Conservation (phyloP, 2,797 vertebrate species). For the Pipistrellus pygmaeus region DNA sequence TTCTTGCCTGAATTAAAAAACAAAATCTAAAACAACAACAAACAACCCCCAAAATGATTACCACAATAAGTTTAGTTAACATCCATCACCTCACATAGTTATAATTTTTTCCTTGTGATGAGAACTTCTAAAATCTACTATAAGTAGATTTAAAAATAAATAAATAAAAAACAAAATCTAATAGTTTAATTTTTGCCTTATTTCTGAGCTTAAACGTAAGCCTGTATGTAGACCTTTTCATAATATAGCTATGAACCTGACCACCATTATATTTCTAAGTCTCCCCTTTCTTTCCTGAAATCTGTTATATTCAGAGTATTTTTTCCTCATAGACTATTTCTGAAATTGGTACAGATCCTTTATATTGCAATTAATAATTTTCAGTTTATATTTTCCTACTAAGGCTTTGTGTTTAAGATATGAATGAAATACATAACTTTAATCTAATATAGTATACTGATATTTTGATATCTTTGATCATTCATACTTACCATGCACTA, state of each 20-base stretch:
- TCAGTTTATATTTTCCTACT: background rate
- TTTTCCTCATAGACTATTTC: background rate
- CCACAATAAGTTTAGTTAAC: too few species aligned
- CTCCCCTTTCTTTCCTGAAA: conserved; percentile 7
- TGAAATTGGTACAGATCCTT: background rate
- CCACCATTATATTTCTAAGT: background rate
- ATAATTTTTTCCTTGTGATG: too few species aligned
- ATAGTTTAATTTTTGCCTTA: background rate
- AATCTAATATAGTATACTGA: background rate
- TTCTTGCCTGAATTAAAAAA: background rate
- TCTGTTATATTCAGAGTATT: background rate
- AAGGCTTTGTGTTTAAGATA: background rate
- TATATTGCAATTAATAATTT: background rate
- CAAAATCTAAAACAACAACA: background rate
- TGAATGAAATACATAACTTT: background rate
- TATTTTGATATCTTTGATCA: background rate
- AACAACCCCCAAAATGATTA: too few species aligned
- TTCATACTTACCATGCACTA: background rate
- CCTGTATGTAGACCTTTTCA: background rate
- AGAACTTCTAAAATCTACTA: too few species aligned
- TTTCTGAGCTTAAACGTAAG: background rate
- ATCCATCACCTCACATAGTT: too few species aligned
- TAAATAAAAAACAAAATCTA: background rate
- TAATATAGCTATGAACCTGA: background rate
- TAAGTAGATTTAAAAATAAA: too few species aligned